Conservation (phyloP, 2,888 invertebrate genomes). For the Euplexia lucipara region DNA sequence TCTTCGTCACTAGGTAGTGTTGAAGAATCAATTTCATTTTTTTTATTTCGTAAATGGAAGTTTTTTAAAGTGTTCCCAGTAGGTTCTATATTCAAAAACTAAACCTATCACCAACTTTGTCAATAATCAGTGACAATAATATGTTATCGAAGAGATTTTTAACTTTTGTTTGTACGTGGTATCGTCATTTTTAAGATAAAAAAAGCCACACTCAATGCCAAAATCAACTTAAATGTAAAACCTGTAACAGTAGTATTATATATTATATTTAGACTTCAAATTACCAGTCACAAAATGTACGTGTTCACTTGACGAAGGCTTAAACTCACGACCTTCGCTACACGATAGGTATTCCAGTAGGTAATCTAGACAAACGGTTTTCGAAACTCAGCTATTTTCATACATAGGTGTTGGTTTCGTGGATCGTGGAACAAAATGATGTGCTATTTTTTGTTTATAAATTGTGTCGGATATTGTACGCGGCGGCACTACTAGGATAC, state of each 20-base stretch:
- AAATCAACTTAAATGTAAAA: not conserved
- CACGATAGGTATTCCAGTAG: slow-evolving; percentile 52
- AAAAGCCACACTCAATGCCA: too few species aligned
- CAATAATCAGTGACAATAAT: too few species aligned
- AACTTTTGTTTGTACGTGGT: too few species aligned
- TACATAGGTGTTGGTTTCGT: slow-evolving; percentile 21
- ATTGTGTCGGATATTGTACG: too few species aligned
- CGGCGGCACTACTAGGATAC: too few species aligned
- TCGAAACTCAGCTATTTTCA: slow-evolving; percentile 53
- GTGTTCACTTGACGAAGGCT: slow-evolving; percentile 25
- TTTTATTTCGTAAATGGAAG: not conserved
- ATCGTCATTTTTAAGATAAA: too few species aligned
- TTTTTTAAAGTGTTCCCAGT: too few species aligned
- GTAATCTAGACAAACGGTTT: slow-evolving; percentile 57
- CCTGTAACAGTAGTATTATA: not conserved
- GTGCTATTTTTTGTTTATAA: not conserved
- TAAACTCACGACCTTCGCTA: slow-evolving; percentile 35
- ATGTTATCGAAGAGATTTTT: too few species aligned
- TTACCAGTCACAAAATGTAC: slow-evolving; percentile 18
- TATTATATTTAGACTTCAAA: too few species aligned
- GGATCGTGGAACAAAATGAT: slow-evolving; percentile 12
- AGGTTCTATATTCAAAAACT: too few species aligned
- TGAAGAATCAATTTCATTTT: not conserved
- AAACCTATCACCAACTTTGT: too few species aligned
- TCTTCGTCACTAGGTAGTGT: not conserved